Base-by-base conservation (phyloP, 2,888 invertebrate species). In the Geophilus truncorum region DNA sequence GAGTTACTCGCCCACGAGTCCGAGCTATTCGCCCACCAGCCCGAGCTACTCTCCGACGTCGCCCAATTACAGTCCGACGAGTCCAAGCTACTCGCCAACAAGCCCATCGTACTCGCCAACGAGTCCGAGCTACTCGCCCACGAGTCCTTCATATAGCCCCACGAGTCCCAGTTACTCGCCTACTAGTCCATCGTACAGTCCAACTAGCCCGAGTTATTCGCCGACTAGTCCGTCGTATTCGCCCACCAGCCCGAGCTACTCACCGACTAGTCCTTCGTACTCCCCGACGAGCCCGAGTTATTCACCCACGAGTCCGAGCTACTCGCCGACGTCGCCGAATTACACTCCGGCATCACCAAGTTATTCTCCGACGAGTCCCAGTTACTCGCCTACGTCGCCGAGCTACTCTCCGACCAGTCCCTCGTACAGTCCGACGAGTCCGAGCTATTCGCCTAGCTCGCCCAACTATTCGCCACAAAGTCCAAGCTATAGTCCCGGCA, bases 131-230 rank as follows among this genome's bases (percentile, higher is more conserved):
- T 91, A 91, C 83, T 89, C 90, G 0, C 92, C n/a, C n/a, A n/a
- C n/a, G n/a, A n/a, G n/a, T n/a, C n/a, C n/a, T n/a, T n/a, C n/a
- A n/a, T n/a, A n/a, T n/a, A n/a, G n/a, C n/a, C n/a, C n/a, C n/a
- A n/a, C n/a, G n/a, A n/a, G n/a, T n/a, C n/a, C n/a, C n/a, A n/a
- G n/a, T n/a, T n/a, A n/a, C n/a, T n/a, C n/a, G n/a, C n/a, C 92
- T 0, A 90, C 90, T 0, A 89, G 89, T 62, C 93, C 93, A 0
- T 89, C 89, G 85, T 93, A 93, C 86, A 93, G 94, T 0, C 93
- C 94, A 0, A 92, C 93, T 81, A 90, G 92, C 85, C 91, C 94
- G 34, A 92, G 92, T 12, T 90, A 90, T 83, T 88, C 88, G 10
- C 90, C 90, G 0, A n/a, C n/a, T n/a, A n/a, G n/a, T n/a, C n/a